These are phyloP conservation scores for Danio aesculapii DNA, from an alignment of 2,797 vertebrate genomes.

Conservation along the genomic window DNA sequence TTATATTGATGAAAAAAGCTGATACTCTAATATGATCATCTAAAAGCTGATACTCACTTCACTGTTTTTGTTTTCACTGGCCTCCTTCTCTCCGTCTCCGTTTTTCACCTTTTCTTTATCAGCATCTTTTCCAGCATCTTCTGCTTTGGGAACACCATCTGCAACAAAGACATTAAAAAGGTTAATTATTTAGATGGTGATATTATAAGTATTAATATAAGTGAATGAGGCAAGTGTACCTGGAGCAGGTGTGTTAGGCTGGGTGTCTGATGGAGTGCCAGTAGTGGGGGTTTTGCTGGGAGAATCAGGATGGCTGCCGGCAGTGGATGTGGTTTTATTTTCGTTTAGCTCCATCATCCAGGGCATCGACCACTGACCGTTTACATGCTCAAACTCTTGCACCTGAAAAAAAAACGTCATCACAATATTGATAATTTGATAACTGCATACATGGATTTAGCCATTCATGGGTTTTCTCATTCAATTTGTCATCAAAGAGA, in stretches of 20 bases:
- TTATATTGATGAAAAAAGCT: no score
- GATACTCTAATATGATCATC: no score
- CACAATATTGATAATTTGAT: no score
- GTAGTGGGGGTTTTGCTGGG: slow-evolving; percentile 90
- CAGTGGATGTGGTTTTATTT: slow-evolving; percentile 82
- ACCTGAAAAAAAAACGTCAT: slow-evolving; percentile 77
- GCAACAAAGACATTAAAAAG: slow-evolving; percentile 35
- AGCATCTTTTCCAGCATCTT: slow-evolving; percentile 71
- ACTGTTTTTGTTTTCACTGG: slow-evolving; percentile 52
- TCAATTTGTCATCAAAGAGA: no score
- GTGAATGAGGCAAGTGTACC: slow-evolving; percentile 58
- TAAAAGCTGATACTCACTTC: slow-evolving; percentile 68
- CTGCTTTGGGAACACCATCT: slow-evolving; percentile 72
- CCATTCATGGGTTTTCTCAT: no score
- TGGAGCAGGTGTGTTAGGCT: slow-evolving; percentile 80
- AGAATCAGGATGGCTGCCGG: slow-evolving; percentile 75
- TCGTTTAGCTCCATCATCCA: slow-evolving; percentile 92
- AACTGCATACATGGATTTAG: no score
- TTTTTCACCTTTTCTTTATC: slow-evolving; percentile 75
- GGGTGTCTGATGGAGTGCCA: slow-evolving; percentile 79
- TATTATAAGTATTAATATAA: no score
- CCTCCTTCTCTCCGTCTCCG: slow-evolving; percentile 67
- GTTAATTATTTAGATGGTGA: no score
- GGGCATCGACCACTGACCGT: slow-evolving; percentile 98
- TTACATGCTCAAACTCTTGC: slow-evolving; percentile 98